Percentiles rank a stretch among this genome's conserved stretches.
These are phyloP conservation scores for Corydoras maculifer DNA, from an alignment of 2,113 vertebrate genomes.

Conservation along the genomic window DNA sequence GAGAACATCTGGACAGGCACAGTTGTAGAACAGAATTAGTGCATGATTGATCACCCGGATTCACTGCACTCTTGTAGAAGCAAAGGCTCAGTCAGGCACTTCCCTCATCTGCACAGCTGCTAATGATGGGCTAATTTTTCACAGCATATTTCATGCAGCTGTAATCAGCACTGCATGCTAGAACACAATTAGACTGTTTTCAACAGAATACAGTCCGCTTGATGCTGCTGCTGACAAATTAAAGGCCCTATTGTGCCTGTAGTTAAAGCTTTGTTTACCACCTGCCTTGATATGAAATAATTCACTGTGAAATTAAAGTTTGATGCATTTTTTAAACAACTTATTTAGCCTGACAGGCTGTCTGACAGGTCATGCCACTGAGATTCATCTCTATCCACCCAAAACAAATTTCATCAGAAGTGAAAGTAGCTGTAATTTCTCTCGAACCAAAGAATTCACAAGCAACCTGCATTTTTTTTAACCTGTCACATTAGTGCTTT, in stretches of 20 bases:
- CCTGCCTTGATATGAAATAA: too few relatives aligned
- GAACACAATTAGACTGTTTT: constrained; percentile 17
- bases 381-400: constrained; percentile 16
- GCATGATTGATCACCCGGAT: constrained; percentile 30
- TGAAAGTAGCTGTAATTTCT: constrained; percentile 7
- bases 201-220: neutral
- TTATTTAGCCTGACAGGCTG: constrained; percentile 18
- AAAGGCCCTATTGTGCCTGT: constrained; percentile 3
- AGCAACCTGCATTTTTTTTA: neutral
- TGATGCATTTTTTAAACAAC: constrained; percentile 14
- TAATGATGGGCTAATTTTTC: constrained; percentile 21
- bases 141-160: constrained; percentile 9
- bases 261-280: neutral
- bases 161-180: constrained; percentile 11
- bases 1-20: constrained; percentile 31
- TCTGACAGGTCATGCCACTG: constrained; percentile 16
- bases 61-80: constrained; percentile 18
- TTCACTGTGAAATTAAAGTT: too few relatives aligned
- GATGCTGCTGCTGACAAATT: neutral
- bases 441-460: neutral
- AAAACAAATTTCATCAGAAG: constrained; percentile 7
- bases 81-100: constrained; percentile 18
- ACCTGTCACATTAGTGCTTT: constrained; percentile 1
- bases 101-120: constrained; percentile 17
- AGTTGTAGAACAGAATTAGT: constrained; percentile 23